phyloP scores from a whole-genome alignment of 2,113 vertebrate genomes.

The Phrynocephalus versicolor region DNA sequence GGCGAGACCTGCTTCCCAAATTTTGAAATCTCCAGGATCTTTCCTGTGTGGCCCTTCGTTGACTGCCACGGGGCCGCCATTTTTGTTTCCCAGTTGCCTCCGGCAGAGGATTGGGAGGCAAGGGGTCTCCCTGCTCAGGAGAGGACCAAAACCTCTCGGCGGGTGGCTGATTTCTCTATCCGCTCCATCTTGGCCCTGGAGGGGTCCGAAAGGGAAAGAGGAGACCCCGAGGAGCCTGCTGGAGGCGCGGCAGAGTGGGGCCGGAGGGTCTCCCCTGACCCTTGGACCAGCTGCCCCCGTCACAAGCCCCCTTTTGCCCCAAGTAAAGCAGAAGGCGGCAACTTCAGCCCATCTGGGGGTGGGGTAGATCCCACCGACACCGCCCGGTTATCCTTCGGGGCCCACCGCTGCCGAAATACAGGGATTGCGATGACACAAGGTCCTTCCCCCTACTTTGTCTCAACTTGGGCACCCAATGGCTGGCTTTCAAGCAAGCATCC shows the following conservation, averaged over 20 bases:
- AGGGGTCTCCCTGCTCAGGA: neutral
- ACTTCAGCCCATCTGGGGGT: too few species aligned
- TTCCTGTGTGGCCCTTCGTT: neutral
- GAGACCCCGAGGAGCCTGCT: neutral
- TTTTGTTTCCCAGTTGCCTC: neutral
- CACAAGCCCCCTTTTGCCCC: neutral
- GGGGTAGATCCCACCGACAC: too few species aligned
- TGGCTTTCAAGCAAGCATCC: too few species aligned
- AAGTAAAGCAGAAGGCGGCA: neutral
- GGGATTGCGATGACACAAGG: too few species aligned
- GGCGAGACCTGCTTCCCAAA: neutral
- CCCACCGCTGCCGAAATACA: too few species aligned
- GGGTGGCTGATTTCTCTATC: conserved; percentile 18
- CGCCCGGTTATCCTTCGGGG: too few species aligned
- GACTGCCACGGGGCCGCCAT: neutral
- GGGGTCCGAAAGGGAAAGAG: neutral
- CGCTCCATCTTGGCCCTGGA: conserved; percentile 18
- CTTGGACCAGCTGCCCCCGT: conserved; percentile 3
- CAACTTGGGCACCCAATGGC: too few species aligned
- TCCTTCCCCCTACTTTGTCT: too few species aligned
- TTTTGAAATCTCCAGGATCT: neutral
- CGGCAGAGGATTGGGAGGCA: neutral
- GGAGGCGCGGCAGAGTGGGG: neutral
- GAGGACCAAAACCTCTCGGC: neutral
- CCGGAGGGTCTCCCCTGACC: neutral